A percentile compares a stretch with the other conserved stretches of the same genome.
Conservation (phyloP, 2,888 invertebrate species). For the Incurvaria masculella region DNA sequence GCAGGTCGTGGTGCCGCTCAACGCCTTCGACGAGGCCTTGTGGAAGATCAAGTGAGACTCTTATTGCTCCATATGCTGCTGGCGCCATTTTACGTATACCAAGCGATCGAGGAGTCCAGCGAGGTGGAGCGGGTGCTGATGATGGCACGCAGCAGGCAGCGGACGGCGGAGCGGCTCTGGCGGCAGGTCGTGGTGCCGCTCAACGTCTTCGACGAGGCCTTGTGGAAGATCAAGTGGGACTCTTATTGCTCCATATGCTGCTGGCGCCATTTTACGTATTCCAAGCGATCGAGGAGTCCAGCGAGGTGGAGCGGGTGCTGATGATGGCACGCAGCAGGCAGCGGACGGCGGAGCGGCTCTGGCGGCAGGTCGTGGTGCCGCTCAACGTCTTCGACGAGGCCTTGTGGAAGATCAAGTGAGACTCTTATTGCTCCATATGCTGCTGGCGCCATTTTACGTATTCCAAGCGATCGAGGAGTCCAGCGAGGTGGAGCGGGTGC, state of each 20-base stretch:
- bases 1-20: constrained; percentile 62
- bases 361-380: constrained; percentile 66
- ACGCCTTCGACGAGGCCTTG: constrained; percentile 69
- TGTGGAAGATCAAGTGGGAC: constrained; percentile 61
- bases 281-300: constrained; percentile 69
- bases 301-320: constrained; percentile 44
- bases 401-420: constrained; percentile 61
- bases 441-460: no score
- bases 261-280: no score
- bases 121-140: constrained; percentile 47
- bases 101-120: constrained; percentile 67
- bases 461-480: constrained; percentile 78
- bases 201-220: constrained; percentile 71
- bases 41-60: constrained; percentile 62
- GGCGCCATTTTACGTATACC: no score
- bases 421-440: no score
- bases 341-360: constrained; percentile 63
- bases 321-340: constrained; percentile 59
- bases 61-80: no score
- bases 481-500: constrained; percentile 45
- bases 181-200: constrained; percentile 60
- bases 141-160: constrained; percentile 57
- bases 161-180: constrained; percentile 70
- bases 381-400: constrained; percentile 70
- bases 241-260: no score